phyloP scores from a whole-genome alignment of 2,888 invertebrate species.

The Lithophane ornitopus region DNA sequence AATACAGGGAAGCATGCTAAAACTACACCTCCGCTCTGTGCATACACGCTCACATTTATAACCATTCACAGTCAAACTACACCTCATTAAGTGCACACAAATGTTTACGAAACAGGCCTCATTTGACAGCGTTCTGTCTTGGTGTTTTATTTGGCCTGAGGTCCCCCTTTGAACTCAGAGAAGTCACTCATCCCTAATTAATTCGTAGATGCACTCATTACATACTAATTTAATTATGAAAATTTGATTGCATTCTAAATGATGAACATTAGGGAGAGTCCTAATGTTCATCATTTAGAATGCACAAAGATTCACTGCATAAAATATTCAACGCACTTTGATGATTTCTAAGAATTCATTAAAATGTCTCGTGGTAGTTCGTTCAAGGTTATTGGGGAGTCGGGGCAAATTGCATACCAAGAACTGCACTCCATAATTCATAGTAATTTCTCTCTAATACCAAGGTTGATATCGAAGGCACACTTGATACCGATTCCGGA shows the following conservation, averaged over 20 bases:
- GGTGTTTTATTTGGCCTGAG: no score
- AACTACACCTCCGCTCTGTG: no score
- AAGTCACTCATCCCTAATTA: not conserved
- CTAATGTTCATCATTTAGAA: conserved; percentile 2
- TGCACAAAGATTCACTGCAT: conserved; percentile 30
- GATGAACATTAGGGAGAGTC: no score
- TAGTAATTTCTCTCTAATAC: not conserved
- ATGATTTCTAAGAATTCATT: conserved; percentile 29
- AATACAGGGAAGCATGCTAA: no score
- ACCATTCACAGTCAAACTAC: no score
- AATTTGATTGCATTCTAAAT: no score
- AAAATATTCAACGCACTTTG: conserved; percentile 18
- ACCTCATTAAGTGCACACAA: no score
- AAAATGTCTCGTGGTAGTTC: not conserved
- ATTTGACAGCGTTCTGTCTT: no score
- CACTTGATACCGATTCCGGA: not conserved
- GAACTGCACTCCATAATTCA: conserved; percentile 26
- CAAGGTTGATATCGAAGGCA: not conserved
- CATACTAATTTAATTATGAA: conserved; percentile 13
- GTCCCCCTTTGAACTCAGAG: not conserved
- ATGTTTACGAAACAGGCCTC: no score
- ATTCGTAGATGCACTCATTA: conserved; percentile 10
- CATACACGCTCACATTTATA: no score
- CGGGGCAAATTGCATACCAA: conserved; percentile 24
- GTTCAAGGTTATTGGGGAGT: conserved; percentile 21